A percentile compares a stretch with the other conserved stretches of the same genome.
Evolutionary conservation across 2,888 invertebrate genomes (phyloP).

Genomic region (Polydrusus pterygomalis): DNA sequence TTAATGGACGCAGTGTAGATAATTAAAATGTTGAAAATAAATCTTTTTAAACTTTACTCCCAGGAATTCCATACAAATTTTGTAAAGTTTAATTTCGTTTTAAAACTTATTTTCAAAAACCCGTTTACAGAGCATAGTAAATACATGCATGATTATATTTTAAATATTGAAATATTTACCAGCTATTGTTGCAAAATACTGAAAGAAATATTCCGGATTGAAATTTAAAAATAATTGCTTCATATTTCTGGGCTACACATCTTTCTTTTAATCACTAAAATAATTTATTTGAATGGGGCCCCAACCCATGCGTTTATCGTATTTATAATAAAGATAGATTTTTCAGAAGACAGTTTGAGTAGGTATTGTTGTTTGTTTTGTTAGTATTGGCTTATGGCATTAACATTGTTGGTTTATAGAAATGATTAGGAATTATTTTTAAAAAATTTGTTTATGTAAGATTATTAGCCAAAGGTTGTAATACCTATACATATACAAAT

Average conservation of each 20-base stretch:
- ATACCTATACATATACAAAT: too few relatives aligned
- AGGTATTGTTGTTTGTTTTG: neutral
- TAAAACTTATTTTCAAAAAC: too few relatives aligned
- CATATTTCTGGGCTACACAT: conserved; percentile 40
- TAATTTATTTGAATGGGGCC: neutral
- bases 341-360: neutral
- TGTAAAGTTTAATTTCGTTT: too few relatives aligned
- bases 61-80: too few relatives aligned
- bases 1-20: too few relatives aligned
- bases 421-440: conserved; percentile 15
- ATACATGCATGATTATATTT: too few relatives aligned
- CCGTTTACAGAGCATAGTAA: too few relatives aligned
- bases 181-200: conserved; percentile 66
- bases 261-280: conserved; percentile 8
- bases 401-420: conserved; percentile 11
- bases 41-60: too few relatives aligned
- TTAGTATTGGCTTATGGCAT: conserved; percentile 2
- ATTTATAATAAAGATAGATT: conserved; percentile 13
- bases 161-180: conserved; percentile 59
- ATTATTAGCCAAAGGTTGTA: neutral
- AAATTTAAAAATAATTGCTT: conserved; percentile 32
- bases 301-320: neutral
- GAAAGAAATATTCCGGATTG: conserved; percentile 62
- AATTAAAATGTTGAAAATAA: too few relatives aligned
- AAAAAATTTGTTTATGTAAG: neutral